phyloP scores from a whole-genome alignment of 2,888 invertebrate genomes.

The Graphium colonna region DNA sequence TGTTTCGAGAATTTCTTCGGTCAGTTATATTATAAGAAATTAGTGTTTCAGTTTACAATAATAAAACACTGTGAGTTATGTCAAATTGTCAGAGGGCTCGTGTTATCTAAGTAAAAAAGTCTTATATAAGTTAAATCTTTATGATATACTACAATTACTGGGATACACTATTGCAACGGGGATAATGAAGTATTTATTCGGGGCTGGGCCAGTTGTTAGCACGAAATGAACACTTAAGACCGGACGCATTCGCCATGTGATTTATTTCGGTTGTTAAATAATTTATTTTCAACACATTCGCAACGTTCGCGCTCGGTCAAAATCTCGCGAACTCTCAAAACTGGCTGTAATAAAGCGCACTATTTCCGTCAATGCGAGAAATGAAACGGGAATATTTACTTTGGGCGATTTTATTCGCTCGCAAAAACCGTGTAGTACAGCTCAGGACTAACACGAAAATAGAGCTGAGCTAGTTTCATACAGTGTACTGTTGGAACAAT shows the following conservation, averaged over 20 bases:
- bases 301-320: not conserved
- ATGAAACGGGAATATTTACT: slow-evolving; percentile 40
- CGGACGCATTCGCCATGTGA: not conserved
- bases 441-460: slow-evolving; percentile 61
- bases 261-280: not conserved
- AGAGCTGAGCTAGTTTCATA: slow-evolving; percentile 61
- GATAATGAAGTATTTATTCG: no score
- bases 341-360: not conserved
- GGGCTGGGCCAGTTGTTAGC: no score
- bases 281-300: not conserved
- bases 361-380: slow-evolving; percentile 17
- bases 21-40: no score
- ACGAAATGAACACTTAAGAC: not conserved
- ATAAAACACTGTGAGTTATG: no score
- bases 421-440: slow-evolving; percentile 56
- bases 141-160: no score
- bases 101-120: no score
- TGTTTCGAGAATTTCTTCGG: not conserved
- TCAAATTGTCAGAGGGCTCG: no score
- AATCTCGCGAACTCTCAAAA: not conserved
- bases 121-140: no score
- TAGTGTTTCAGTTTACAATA: no score
- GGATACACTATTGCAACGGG: no score
- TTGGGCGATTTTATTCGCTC: slow-evolving; percentile 48
- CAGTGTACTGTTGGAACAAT: slow-evolving; percentile 66